Conservation (phyloP, 1,140 invertebrate genomes). For the Drosophila truncata region DNA sequence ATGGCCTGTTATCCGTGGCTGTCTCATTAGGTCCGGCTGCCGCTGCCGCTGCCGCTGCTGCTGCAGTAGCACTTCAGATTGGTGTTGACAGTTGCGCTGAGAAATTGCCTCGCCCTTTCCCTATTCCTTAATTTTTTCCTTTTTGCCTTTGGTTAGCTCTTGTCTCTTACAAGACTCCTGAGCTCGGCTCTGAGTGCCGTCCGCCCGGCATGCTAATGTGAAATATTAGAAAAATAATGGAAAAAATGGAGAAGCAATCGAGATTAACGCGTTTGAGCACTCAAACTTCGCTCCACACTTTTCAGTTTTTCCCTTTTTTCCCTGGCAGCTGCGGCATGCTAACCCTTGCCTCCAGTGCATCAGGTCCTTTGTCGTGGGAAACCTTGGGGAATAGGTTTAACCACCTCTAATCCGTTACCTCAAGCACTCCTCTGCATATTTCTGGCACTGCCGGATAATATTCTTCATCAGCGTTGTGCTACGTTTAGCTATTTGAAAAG, state of each 20-base stretch:
- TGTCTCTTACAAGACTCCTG: constrained; percentile 9
- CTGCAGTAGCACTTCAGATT: constrained; percentile 68
- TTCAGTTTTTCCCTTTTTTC: constrained; percentile 32
- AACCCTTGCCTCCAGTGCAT: background rate
- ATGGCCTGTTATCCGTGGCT: constrained; percentile 29
- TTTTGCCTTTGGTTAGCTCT: background rate
- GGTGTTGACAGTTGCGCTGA: constrained; percentile 74
- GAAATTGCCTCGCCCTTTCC: constrained; percentile 65
- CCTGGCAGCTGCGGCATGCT: constrained; percentile 40
- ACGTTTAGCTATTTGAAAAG: background rate
- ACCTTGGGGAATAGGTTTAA: constrained; percentile 54
- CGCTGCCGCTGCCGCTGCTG: constrained; percentile 15
- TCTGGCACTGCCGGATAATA: constrained; percentile 13
- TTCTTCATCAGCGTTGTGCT: constrained; percentile 20
- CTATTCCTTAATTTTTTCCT: background rate
- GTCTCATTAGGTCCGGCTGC: constrained; percentile 47
- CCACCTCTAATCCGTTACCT: constrained; percentile 66
- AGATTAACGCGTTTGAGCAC: constrained; percentile 68
- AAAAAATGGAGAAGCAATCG: constrained; percentile 63
- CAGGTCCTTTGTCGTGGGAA: constrained; percentile 65
- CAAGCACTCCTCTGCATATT: constrained; percentile 55
- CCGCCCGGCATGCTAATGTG: constrained; percentile 55
- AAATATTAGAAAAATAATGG: constrained; percentile 74
- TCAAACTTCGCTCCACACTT: constrained; percentile 50
- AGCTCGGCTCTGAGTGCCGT: constrained; percentile 37